A percentile compares a stretch with the other conserved stretches of the same genome.
phyloP scores from a whole-genome alignment of 2,888 invertebrate genomes.

The Ferrisia virgata region DNA sequence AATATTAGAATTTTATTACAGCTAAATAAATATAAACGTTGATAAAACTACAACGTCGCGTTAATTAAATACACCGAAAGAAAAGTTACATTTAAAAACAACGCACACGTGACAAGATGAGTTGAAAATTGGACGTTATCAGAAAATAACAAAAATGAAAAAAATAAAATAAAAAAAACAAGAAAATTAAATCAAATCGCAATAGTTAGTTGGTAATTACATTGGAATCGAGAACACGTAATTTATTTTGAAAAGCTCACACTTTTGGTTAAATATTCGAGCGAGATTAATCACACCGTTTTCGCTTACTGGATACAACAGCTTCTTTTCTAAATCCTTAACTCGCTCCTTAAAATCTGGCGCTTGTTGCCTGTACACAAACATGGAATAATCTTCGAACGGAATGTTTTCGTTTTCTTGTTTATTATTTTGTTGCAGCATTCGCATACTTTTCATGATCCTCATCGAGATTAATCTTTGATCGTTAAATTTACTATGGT shows the following conservation, averaged over 20 bases:
- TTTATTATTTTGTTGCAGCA: conserved; percentile 46
- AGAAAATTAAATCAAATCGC: conserved; percentile 22
- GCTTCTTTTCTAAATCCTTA: conserved; percentile 73
- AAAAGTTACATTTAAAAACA: background rate
- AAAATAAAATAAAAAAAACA: too few relatives aligned
- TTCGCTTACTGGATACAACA: conserved; percentile 68
- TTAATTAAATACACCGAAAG: background rate
- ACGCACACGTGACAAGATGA: background rate
- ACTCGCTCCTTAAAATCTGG: conserved; percentile 81
- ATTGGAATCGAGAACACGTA: background rate
- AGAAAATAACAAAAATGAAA: too few relatives aligned
- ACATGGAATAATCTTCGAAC: conserved; percentile 79
- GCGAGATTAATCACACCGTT: background rate
- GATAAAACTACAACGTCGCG: background rate
- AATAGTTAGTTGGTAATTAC: background rate
- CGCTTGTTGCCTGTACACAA: conserved; percentile 79
- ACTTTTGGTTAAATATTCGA: background rate
- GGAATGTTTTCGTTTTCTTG: conserved; percentile 61
- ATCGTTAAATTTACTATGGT: background rate
- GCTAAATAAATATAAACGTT: background rate
- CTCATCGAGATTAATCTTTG: conserved; percentile 31
- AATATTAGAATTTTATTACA: conserved; percentile 9
- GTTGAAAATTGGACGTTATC: background rate
- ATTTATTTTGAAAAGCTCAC: conserved; percentile 14
- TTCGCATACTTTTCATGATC: conserved; percentile 39